Evolutionary conservation across 2,888 invertebrate species (phyloP).

Genomic region (Blastobasis adustella): DNA sequence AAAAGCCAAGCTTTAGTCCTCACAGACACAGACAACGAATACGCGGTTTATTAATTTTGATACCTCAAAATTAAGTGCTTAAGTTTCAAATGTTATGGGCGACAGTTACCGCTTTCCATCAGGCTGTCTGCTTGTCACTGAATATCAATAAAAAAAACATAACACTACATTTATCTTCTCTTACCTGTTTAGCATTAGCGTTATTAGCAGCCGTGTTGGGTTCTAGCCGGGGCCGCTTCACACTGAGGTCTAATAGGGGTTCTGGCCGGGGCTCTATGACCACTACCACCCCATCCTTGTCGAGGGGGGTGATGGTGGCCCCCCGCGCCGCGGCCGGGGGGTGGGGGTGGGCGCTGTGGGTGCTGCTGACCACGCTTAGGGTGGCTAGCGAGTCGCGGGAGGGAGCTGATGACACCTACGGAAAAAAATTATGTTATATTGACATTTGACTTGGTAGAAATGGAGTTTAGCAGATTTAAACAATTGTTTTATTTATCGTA

Average conservation of each 20-base stretch:
- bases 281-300: conserved; percentile 79
- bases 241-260: conserved; percentile 39
- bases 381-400: conserved; percentile 76
- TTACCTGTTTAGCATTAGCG: conserved; percentile 40
- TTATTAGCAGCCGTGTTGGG: conserved; percentile 22
- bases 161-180: conserved; percentile 4
- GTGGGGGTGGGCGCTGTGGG: conserved; percentile 46
- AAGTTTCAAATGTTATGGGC: too few species aligned
- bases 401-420: conserved; percentile 37
- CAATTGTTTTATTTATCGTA: too few species aligned
- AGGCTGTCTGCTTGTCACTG: too few species aligned
- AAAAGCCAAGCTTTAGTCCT: too few species aligned
- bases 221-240: conserved; percentile 25
- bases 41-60: too few species aligned
- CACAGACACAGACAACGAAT: too few species aligned
- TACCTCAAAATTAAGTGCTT: too few species aligned
- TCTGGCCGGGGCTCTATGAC: conserved; percentile 43
- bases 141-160: too few species aligned
- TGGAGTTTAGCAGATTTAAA: too few species aligned
- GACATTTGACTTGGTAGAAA: background rate
- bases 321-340: conserved; percentile 51
- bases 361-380: conserved; percentile 78
- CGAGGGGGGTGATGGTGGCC: conserved; percentile 77
- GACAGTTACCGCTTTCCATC: too few species aligned
- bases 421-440: too few species aligned